phyloP scores from a whole-genome alignment of 1,140 invertebrate species.

The Drosophila hydei region DNA sequence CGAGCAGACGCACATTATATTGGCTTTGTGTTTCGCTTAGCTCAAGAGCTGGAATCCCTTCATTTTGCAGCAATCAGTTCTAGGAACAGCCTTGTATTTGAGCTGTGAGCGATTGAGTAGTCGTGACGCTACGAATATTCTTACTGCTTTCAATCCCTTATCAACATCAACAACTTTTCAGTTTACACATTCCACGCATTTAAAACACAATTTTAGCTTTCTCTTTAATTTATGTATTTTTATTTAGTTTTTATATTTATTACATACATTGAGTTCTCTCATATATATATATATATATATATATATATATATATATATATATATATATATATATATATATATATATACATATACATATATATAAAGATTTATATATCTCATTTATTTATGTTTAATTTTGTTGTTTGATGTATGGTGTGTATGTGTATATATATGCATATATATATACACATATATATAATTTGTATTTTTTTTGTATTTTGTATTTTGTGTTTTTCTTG shows the following conservation, averaged over 20 bases:
- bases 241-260: constrained; percentile 80
- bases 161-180: too few species aligned
- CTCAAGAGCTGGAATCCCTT: too few species aligned
- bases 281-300: constrained; percentile 52
- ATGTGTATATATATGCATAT: constrained; percentile 49
- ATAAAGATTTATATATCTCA: constrained; percentile 19
- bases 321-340: constrained; percentile 16
- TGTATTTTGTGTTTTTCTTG: constrained; percentile 42
- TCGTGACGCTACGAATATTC: too few species aligned
- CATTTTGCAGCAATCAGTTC: too few species aligned
- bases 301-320: too few species aligned
- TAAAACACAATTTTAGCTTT: background rate
- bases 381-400: constrained; percentile 41
- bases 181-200: too few species aligned
- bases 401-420: constrained; percentile 39
- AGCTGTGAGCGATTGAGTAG: too few species aligned
- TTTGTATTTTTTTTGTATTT: background rate
- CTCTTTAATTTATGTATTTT: constrained; percentile 72
- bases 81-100: too few species aligned
- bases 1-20: too few species aligned
- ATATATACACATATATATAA: constrained; percentile 37
- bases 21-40: too few species aligned
- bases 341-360: too few species aligned
- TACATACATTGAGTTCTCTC: constrained; percentile 81
- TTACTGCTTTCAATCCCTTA: too few species aligned